phyloP scores from a whole-genome alignment of 2,113 vertebrate species.

The Vicugna pacos region DNA sequence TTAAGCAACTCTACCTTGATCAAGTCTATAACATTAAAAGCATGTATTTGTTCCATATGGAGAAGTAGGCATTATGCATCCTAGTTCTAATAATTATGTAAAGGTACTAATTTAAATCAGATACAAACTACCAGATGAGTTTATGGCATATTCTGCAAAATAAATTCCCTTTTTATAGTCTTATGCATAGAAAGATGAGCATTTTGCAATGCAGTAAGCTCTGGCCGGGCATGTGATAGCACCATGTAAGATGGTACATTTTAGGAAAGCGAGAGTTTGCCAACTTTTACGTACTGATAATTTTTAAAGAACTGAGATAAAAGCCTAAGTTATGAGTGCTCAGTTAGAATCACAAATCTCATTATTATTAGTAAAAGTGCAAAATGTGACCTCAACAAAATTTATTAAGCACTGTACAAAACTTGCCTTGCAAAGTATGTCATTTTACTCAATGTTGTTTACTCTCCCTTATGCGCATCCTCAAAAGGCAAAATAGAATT shows the following conservation, averaged over 20 bases:
- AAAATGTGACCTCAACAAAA: constrained; percentile 68
- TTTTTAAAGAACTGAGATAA: constrained; percentile 56
- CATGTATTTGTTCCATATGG: neutral
- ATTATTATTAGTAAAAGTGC: constrained; percentile 75
- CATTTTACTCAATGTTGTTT: constrained; percentile 69
- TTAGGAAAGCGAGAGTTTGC: constrained; percentile 60
- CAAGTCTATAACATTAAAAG: constrained; percentile 50
- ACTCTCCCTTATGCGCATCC: constrained; percentile 66
- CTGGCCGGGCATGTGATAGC: constrained; percentile 20
- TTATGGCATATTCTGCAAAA: constrained; percentile 20
- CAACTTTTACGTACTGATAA: constrained; percentile 64
- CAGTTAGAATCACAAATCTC: constrained; percentile 65
- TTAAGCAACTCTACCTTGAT: neutral
- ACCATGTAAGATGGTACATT: constrained; percentile 31
- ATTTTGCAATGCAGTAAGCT: constrained; percentile 60
- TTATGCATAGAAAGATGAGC: constrained; percentile 63
- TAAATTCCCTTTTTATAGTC: neutral
- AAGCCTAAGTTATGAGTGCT: constrained; percentile 64
- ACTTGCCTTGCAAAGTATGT: constrained; percentile 68
- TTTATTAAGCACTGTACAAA: constrained; percentile 64
- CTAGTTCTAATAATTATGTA: constrained; percentile 69
- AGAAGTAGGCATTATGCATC: neutral
- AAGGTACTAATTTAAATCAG: constrained; percentile 66
- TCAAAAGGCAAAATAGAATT: constrained; percentile 67
- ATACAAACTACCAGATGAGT: constrained; percentile 63